These are phyloP conservation scores for Ictalurus furcatus DNA, from an alignment of 2,113 vertebrate genomes.

Conservation along the genomic window DNA sequence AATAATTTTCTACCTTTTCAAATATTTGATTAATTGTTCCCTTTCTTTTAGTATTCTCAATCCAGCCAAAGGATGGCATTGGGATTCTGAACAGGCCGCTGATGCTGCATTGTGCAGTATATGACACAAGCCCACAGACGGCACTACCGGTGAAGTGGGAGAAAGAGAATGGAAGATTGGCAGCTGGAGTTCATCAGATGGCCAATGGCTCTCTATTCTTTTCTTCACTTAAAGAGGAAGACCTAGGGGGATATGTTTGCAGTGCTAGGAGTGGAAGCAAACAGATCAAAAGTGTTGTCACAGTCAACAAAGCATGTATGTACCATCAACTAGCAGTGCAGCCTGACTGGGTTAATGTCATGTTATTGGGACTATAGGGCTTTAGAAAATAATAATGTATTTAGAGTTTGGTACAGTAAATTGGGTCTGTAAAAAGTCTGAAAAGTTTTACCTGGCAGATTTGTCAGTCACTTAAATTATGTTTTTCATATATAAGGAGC, in stretches of 20 bases:
- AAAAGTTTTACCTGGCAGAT: background rate
- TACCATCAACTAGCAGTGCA: background rate
- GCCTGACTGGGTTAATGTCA: background rate
- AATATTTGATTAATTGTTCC: background rate
- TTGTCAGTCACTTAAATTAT: background rate
- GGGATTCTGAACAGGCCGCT: slow-evolving; percentile 51
- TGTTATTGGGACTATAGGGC: background rate
- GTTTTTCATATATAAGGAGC: background rate
- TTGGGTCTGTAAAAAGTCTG: background rate
- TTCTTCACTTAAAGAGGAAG: slow-evolving; percentile 46
- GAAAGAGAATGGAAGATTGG: slow-evolving; percentile 32
- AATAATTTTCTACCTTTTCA: background rate
- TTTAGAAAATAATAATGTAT: background rate
- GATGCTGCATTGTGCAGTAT: slow-evolving; percentile 55
- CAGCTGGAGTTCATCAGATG: slow-evolving; percentile 44
- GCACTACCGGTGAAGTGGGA: slow-evolving; percentile 53
- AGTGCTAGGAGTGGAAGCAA: slow-evolving; percentile 43
- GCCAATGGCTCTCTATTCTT: slow-evolving; percentile 60
- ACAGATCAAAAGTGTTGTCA: slow-evolving; percentile 49
- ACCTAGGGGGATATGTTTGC: slow-evolving; percentile 60
- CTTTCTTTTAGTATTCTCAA: slow-evolving; percentile 48
- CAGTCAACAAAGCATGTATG: slow-evolving; percentile 57
- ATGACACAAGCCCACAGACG: slow-evolving; percentile 43
- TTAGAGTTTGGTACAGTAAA: background rate
- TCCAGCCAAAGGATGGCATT: slow-evolving; percentile 48